Conservation (phyloP, 2,113 vertebrate species). For the Oryzias woworae region DNA sequence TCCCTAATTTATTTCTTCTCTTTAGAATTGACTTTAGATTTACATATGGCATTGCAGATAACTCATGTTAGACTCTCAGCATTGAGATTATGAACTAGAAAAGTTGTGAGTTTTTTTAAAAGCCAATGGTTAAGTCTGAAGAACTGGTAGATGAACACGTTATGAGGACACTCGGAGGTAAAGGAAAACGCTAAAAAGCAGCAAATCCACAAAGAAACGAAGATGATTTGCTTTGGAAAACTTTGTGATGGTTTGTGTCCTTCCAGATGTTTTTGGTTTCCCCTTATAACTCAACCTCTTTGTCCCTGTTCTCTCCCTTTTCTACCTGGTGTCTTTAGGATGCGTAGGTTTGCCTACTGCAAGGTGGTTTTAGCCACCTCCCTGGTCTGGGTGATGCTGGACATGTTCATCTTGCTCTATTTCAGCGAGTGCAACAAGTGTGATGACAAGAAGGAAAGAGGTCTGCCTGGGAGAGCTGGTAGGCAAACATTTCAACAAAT, state of each 20-base stretch:
- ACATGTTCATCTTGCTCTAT: slow-evolving; percentile 98
- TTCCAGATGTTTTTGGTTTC: slow-evolving; percentile 2
- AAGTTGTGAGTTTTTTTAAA: slow-evolving; percentile 14
- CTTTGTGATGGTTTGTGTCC: slow-evolving; percentile 10
- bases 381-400: slow-evolving; percentile 98
- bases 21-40: background rate
- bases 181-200: slow-evolving; percentile 13
- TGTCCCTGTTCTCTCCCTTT: slow-evolving; percentile 6
- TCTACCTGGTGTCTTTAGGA: slow-evolving; percentile 64
- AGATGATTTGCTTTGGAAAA: background rate
- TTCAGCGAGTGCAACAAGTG: slow-evolving; percentile 99
- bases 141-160: slow-evolving; percentile 18
- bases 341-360: slow-evolving; percentile 99
- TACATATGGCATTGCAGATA: background rate
- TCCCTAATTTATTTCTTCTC: background rate
- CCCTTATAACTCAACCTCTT: slow-evolving; percentile 7
- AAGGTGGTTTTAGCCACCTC: slow-evolving; percentile 99
- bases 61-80: slow-evolving; percentile 15
- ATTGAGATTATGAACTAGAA: slow-evolving; percentile 40
- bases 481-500: slow-evolving; percentile 14
- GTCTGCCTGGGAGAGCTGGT: slow-evolving; percentile 82
- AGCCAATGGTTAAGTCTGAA: slow-evolving; percentile 12
- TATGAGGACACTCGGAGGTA: slow-evolving; percentile 19
- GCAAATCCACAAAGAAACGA: slow-evolving; percentile 2
- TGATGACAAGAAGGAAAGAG: slow-evolving; percentile 93